Conservation (phyloP, 2,113 vertebrate genomes). For the Calidris pygmaea region DNA sequence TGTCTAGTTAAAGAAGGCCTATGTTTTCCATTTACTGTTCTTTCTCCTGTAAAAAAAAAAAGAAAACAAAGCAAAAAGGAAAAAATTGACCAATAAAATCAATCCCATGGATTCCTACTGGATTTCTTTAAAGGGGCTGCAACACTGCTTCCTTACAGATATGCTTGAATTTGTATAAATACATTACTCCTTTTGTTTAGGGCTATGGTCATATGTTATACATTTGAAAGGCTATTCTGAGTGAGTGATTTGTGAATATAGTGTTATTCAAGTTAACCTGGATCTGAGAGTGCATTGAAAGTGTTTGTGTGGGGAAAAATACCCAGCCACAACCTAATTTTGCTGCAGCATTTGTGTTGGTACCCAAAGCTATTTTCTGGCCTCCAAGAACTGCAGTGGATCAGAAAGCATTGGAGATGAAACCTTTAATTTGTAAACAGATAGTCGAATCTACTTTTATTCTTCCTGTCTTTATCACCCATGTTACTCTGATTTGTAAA, state of each 20-base stretch:
- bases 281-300: not conserved
- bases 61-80: not conserved
- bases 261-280: not conserved
- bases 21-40: not conserved
- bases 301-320: not conserved
- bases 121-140: not conserved
- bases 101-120: not conserved
- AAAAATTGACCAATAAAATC: not conserved
- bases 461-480: not conserved
- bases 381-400: not conserved
- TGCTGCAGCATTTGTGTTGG: not conserved
- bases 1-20: not conserved
- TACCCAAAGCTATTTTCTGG: not conserved
- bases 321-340: not conserved
- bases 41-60: not conserved
- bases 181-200: not conserved
- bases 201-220: not conserved
- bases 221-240: not conserved
- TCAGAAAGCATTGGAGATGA: not conserved
- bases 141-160: not conserved
- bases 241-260: not conserved
- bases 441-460: not conserved
- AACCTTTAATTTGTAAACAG: not conserved
- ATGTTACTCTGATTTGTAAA: not conserved
- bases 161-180: not conserved